Evolutionary conservation across 2,113 vertebrate genomes (phyloP).

Genomic region (Oryzias curvinotus): DNA sequence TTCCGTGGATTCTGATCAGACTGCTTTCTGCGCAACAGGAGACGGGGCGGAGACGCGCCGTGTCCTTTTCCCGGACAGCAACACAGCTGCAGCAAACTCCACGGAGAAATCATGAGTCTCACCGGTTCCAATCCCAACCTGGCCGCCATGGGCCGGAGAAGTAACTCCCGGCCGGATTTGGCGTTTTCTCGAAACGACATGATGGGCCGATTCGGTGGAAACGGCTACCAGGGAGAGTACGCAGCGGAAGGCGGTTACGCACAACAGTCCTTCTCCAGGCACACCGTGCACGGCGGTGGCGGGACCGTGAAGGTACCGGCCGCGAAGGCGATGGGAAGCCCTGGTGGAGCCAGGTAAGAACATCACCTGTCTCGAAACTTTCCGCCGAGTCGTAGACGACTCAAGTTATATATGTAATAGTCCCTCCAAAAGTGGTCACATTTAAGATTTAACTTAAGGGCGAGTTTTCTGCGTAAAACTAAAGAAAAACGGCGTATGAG

Average conservation of each 20-base stretch:
- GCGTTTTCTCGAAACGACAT: conserved; percentile 39
- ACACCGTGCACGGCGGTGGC: conserved; percentile 52
- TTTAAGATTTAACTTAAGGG: too few relatives aligned
- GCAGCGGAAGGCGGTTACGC: conserved; percentile 13
- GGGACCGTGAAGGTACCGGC: not conserved
- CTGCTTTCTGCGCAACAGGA: conserved; percentile 64
- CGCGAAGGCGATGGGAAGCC: not conserved
- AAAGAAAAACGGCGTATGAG: too few relatives aligned
- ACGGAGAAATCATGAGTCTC: conserved; percentile 54
- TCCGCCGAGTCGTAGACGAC: too few relatives aligned
- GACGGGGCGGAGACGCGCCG: conserved; percentile 36
- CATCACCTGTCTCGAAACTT: too few relatives aligned
- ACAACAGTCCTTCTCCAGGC: conserved; percentile 38
- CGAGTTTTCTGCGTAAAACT: too few relatives aligned
- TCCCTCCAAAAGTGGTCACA: too few relatives aligned
- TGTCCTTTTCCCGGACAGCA: conserved; percentile 14
- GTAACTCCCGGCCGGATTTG: conserved; percentile 68
- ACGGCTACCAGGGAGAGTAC: conserved; percentile 46
- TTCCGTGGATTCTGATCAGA: conserved; percentile 67
- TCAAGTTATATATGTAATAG: too few relatives aligned
- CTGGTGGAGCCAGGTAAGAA: not conserved
- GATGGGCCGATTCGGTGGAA: conserved; percentile 41
- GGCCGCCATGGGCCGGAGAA: conserved; percentile 37
- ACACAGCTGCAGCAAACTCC: not conserved
- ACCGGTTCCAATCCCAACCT: conserved; percentile 54